phyloP scores from a whole-genome alignment of 2,888 invertebrate species.

The Eupeodes latifasciatus region DNA sequence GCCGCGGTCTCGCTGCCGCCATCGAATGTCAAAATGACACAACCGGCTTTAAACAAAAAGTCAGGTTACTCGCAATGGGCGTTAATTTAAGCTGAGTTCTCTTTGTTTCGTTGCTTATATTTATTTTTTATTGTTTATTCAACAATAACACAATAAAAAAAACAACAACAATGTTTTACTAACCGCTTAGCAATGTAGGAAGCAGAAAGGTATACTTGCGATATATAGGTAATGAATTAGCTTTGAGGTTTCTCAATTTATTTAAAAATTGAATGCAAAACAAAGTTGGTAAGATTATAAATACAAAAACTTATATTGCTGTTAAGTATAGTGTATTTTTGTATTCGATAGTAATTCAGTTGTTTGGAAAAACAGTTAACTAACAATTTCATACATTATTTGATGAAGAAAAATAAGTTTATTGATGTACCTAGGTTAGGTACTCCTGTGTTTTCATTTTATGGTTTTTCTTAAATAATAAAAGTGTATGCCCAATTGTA shows the following conservation, averaged over 20 bases:
- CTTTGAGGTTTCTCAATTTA: neutral
- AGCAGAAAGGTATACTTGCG: neutral
- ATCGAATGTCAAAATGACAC: slow-evolving; percentile 2
- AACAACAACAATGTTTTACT: neutral
- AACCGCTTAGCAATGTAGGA: slow-evolving; percentile 18
- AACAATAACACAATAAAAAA: neutral
- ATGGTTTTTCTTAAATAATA: too few species aligned
- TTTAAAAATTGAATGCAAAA: slow-evolving; percentile 16
- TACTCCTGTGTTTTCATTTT: too few species aligned
- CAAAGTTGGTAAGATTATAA: neutral
- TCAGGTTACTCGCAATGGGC: neutral
- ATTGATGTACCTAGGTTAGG: too few species aligned
- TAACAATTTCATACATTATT: too few species aligned
- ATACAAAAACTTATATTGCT: neutral
- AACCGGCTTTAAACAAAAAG: slow-evolving; percentile 21
- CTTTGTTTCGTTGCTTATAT: slow-evolving; percentile 25
- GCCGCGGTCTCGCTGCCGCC: too few species aligned
- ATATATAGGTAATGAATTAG: neutral
- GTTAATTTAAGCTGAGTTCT: slow-evolving; percentile 19
- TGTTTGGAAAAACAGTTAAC: neutral
- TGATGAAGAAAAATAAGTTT: too few species aligned
- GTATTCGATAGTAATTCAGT: neutral
- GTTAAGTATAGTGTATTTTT: neutral
- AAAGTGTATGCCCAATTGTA: too few species aligned
- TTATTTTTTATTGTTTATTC: slow-evolving; percentile 11